Base-by-base conservation (phyloP, 2,888 invertebrate genomes). In the Lasioglossum pauxillum region DNA sequence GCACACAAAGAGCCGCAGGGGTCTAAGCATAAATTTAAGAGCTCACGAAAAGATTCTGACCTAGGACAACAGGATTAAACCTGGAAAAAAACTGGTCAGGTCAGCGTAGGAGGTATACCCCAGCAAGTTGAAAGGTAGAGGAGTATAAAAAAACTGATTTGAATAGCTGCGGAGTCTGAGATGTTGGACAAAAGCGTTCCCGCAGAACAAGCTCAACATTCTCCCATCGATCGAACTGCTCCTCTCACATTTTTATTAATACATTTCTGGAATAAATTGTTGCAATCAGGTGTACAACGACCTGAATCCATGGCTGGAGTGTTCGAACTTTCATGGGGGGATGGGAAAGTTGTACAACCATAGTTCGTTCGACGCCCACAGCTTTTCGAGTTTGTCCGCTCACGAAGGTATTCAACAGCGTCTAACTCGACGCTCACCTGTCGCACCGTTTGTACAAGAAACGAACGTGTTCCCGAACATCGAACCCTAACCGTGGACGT, bases 81-180 rank as follows among this genome's bases (percentile, higher is more conserved):
- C 57, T 57, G 57, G 57, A 57, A 57, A 57, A 53, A 57, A 57
- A 57, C 57, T 57, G 57, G 57, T n/a, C 12, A n/a, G 57, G 57
- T 57, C 57, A 57, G 57, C 57, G 12, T 8, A 12, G 57, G 57
- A 57, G n/a, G 23, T 57, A 57, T 57, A 57, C n/a, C n/a, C 10
- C 12, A 10, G 57, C n/a, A 12, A 57, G 57, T n/a, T 57, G n/a
- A 57, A 57, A 57, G 57, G 57, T 57, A 12, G n/a, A 57, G n/a
- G 57, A n/a, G 57, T n/a, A 12, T n/a, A 57, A 57, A 57, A 53
- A 53, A 57, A 57, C n/a, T 57, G 57, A 57, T 57, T 57, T 57
- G 57, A 57, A 57, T 57, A 57, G 57, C 57, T n/a, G n/a, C 57
- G 3, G n/a, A 57, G 10, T 57, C 57, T n/a, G 57, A 57, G n/a